These are phyloP conservation scores for Stenolophus ochropezus DNA, from an alignment of 2,888 invertebrate species.

Conservation along the genomic window DNA sequence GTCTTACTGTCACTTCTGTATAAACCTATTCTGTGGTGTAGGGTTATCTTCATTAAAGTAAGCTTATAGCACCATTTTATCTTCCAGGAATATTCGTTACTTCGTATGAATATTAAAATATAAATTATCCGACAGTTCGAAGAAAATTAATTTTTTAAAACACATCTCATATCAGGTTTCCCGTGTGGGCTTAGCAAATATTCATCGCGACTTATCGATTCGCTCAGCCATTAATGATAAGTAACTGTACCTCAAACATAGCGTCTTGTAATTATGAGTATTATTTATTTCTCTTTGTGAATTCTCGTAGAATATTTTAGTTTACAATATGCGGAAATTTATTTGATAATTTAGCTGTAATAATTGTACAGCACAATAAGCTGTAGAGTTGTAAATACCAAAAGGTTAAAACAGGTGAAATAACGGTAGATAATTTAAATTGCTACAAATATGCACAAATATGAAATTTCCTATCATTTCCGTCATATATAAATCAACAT, in stretches of 20 bases:
- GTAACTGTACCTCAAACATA: conserved; percentile 12
- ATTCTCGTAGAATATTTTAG: background rate
- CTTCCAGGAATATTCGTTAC: background rate
- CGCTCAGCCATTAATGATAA: conserved; percentile 4
- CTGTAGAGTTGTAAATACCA: no score
- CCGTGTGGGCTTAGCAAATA: conserved; percentile 23
- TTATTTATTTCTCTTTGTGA: conserved; percentile 22
- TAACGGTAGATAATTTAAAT: no score
- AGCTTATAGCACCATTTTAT: background rate
- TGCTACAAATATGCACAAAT: no score
- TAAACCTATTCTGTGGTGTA: no score
- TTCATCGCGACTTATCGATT: conserved; percentile 30
- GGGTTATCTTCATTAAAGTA: background rate
- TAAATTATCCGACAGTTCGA: background rate
- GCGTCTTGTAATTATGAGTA: conserved; percentile 31
- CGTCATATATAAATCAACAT: no score
- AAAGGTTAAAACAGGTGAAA: no score
- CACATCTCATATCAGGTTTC: background rate
- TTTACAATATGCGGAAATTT: background rate
- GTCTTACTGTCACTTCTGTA: no score
- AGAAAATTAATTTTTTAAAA: conserved; percentile 18
- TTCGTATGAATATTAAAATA: background rate
- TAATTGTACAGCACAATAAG: no score
- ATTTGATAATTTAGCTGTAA: conserved; percentile 4
- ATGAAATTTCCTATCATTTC: no score